Evolutionary conservation across 2,888 invertebrate species (phyloP).

Genomic region (Sialis lutaria): DNA sequence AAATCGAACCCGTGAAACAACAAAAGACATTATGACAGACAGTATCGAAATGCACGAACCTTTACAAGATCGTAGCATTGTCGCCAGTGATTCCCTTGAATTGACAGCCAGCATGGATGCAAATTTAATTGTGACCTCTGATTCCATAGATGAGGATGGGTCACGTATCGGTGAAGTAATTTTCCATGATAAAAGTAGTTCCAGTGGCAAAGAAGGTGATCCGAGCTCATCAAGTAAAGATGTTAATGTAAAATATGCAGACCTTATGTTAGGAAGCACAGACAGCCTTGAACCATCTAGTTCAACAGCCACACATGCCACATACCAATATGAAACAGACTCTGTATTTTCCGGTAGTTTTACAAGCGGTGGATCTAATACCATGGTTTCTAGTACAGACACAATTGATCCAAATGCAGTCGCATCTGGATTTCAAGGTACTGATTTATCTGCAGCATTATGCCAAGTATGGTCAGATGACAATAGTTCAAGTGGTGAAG

Average conservation of each 20-base stretch:
- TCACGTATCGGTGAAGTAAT: conserved; percentile 17
- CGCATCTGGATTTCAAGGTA: conserved; percentile 29
- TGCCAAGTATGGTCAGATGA: conserved; percentile 31
- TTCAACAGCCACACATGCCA: conserved; percentile 65
- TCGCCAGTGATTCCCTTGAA: conserved; percentile 33
- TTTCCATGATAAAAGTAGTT: conserved; percentile 27
- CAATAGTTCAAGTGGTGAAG: conserved; percentile 16
- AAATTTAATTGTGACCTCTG: conserved; percentile 18
- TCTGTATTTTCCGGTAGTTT: conserved; percentile 75
- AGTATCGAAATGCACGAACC: conserved; percentile 31
- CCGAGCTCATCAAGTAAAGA: conserved; percentile 26
- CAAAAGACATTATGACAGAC: conserved; percentile 30
- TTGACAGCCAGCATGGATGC: conserved; percentile 20
- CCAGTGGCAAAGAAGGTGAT: conserved; percentile 27
- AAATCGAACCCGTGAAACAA: conserved; percentile 12
- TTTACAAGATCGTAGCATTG: conserved; percentile 22
- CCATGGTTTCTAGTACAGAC: conserved; percentile 63
- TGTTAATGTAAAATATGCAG: conserved; percentile 22
- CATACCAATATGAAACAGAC: conserved; percentile 68
- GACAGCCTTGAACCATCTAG: conserved; percentile 63
- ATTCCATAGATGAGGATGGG: conserved; percentile 30
- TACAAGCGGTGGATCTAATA: conserved; percentile 69
- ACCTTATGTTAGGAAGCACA: conserved; percentile 45
- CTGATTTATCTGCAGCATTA: conserved; percentile 24
- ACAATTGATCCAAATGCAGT: conserved; percentile 39